Evolutionary conservation across 2,888 invertebrate species (phyloP), one percentile per base, ranked within the genome.

Genomic region (Tetragnatha montana): DNA sequence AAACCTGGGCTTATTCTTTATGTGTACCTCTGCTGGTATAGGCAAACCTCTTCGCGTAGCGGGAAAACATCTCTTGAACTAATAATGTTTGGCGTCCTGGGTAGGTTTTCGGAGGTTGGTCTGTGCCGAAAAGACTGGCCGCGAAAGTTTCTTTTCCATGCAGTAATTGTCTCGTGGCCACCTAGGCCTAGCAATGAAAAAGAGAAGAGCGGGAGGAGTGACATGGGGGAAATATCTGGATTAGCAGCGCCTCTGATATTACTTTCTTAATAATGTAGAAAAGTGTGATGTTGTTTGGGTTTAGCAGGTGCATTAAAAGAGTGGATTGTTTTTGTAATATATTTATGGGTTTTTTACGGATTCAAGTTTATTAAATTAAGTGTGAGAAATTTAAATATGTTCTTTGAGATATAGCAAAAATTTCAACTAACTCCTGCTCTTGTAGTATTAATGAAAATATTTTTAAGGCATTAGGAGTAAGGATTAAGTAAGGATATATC

Each of bases 21-120:
- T 82, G 74, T 82, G 74, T 82, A 82, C 82, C 51, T 51, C 35
- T 50, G 74, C 51, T 51, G 82, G 14, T 82, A 22, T 73, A 74
- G 47, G 73, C 74, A 82, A 82, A 73, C 82, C 82, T 17, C 82
- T 73, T 50, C 60, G 60, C 35, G 22, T 51, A 70, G 81, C 71
- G 73, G 51, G 50, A 82, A 73, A 73, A 71, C 71, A 51, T 17
- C 21, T 82, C 60, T 82, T 82, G 74, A 50, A 74, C 73, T 82
- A 82, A 82, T 82, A 82, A 74, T 74, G 74, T 82, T 74, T 73
- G 82, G 60, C 35, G 17, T 22, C 74, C 74, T 35, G 60, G 17
- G 60, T 12, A 17, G 60, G 60, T 60, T 60, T 17, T 17, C 12
- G 17, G 10, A 60, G 17, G 60, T 60, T 8, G 14, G 14, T 60